phyloP scores from a whole-genome alignment of 2,888 invertebrate species.

The Pollenia amentaria region DNA sequence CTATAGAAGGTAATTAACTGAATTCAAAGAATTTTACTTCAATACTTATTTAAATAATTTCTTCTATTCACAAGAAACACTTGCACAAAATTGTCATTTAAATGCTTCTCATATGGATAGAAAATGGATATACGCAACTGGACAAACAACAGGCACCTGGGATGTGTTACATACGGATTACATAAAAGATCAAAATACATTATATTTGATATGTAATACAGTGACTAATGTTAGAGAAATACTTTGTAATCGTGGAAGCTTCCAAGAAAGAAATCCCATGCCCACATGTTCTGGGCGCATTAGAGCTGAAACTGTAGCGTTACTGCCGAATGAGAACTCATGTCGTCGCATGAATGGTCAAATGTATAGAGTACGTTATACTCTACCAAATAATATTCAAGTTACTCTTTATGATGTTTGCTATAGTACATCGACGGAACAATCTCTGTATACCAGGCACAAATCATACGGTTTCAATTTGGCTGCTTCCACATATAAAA shows the following conservation, averaged over 20 bases:
- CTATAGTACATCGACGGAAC: conserved; percentile 48
- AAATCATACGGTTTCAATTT: conserved; percentile 57
- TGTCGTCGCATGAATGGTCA: conserved; percentile 21
- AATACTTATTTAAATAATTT: not conserved
- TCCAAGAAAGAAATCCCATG: not conserved
- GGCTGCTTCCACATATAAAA: conserved; percentile 45
- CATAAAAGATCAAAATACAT: conserved; percentile 37
- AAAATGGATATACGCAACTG: conserved; percentile 61
- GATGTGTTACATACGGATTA: conserved; percentile 63
- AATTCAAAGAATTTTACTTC: not conserved
- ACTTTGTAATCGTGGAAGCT: conserved; percentile 43
- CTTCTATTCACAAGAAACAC: conserved; percentile 14
- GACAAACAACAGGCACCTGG: conserved; percentile 29
- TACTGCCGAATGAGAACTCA: conserved; percentile 25
- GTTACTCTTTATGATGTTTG: conserved; percentile 54
- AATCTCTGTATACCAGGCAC: conserved; percentile 47
- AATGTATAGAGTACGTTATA: conserved; percentile 46
- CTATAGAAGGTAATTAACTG: conserved; percentile 33
- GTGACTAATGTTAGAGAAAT: not conserved
- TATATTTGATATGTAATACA: conserved; percentile 52
- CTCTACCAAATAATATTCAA: not conserved
- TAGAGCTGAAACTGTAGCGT: conserved; percentile 15
- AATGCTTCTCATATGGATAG: conserved; percentile 51
- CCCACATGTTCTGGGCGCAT: conserved; percentile 37
- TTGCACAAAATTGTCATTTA: conserved; percentile 59